Base-by-base conservation (phyloP, 2,888 invertebrate species). In the Trilocha varians region DNA sequence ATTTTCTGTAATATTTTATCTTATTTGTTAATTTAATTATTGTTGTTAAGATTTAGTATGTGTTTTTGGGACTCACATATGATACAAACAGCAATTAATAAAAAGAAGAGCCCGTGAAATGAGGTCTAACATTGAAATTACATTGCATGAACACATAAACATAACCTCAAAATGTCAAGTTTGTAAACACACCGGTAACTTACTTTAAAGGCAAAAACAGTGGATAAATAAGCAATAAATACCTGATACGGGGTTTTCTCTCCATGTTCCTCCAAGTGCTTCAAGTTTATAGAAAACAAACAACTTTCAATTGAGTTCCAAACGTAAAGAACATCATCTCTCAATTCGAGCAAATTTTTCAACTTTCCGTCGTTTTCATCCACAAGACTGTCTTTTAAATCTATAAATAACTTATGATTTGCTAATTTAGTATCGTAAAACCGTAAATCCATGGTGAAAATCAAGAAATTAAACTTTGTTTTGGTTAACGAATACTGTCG, bases 231-330 rank as follows among this genome's bases (percentile, higher is more conserved):
- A 5, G 6, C n/a, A 1, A 34, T 14, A 34, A 43, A 45, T 62
- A 91, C 91, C 88, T 91, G 91, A 63, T 90, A 89, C 16, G 83
- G 73, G 35, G 88, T 78, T 42, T 87, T 83, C 42, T 88, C 86
- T 18, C 67, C 73, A 50, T 77, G 62, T 59, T 77, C 77, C 63
- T 87, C 71, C 60, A 86, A 57, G 64, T 78, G 65, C 64, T 78
- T 84, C 48, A 91, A 53, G 65, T 91, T 90, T 49, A 91, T 70
- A 45, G 89, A 85, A 55, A 89, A 76, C 46, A 92, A 82, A 67
- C 90, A 90, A 61, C 87, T 88, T 65, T 91, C 89, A 43, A 84
- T 72, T 1, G 87, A 82, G 62, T 90, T 88, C 92, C 92, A 92
- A 53, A 89, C 84, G 60, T 89, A 92, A 42, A 92, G 72, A 53